phyloP scores from a whole-genome alignment of 2,888 invertebrate species.

The Lamproptera curius region DNA sequence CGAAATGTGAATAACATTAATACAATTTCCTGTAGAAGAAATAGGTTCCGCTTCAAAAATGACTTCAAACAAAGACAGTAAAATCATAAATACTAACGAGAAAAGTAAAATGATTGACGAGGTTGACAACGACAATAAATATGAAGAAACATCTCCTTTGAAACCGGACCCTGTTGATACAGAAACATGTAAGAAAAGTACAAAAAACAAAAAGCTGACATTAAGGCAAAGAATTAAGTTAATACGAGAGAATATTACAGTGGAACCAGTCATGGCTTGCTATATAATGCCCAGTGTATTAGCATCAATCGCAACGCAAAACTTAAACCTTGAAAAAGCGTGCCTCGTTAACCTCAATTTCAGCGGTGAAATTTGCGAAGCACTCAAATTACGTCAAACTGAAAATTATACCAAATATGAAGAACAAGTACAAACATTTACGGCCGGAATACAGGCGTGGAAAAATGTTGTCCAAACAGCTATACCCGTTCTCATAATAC shows the following conservation, averaged over 20 bases:
- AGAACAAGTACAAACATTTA: constrained; percentile 82
- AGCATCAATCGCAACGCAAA: constrained; percentile 88
- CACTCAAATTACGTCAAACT: constrained; percentile 84
- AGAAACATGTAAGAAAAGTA: constrained; percentile 21
- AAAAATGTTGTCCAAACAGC: constrained; percentile 90
- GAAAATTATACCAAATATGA: constrained; percentile 77
- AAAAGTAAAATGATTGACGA: constrained; percentile 28
- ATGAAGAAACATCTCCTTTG: constrained; percentile 45
- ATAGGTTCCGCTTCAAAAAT: constrained; percentile 15
- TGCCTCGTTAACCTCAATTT: constrained; percentile 89
- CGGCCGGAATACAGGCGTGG: constrained; percentile 89
- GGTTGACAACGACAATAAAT: constrained; percentile 35
- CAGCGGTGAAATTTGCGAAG: constrained; percentile 84
- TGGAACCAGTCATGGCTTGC: constrained; percentile 79
- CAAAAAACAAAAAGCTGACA: constrained; percentile 33
- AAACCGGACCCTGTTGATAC: constrained; percentile 33
- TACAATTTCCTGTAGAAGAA: neutral
- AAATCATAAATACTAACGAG: constrained; percentile 15
- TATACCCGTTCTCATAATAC: constrained; percentile 87
- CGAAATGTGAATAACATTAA: constrained; percentile 22
- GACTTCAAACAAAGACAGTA: constrained; percentile 8
- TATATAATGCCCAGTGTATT: constrained; percentile 82
- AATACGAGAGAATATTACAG: constrained; percentile 79
- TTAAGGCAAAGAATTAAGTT: constrained; percentile 49
- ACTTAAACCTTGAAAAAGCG: constrained; percentile 89